Conservation (phyloP, 2,797 vertebrate species). For the Sarcophilus harrisii region DNA sequence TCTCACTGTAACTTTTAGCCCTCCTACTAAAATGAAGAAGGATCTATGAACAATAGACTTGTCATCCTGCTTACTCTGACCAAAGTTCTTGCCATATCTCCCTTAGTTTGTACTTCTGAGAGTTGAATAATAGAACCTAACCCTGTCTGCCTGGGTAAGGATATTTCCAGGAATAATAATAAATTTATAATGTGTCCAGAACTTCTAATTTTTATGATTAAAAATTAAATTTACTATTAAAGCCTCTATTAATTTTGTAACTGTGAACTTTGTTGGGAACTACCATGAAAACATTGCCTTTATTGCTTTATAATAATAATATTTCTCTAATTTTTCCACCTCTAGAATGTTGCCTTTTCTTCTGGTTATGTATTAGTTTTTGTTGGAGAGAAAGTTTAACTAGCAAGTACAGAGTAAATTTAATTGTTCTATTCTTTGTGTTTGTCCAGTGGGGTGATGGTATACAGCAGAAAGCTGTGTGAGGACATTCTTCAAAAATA, state of each 20-base stretch:
- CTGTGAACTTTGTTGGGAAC: slow-evolving; percentile 1
- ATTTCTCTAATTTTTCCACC: slow-evolving; percentile 1
- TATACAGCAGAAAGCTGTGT: neutral
- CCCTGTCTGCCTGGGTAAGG: neutral
- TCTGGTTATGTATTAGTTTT: neutral
- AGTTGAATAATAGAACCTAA: slow-evolving; percentile 23
- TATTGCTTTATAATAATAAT: neutral
- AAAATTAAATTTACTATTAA: slow-evolving; percentile 22
- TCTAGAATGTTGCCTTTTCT: neutral
- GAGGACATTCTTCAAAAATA: neutral
- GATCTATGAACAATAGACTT: neutral
- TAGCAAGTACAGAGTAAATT: neutral
- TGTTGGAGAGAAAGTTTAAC: neutral
- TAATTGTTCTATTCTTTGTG: neutral
- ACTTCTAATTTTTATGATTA: neutral
- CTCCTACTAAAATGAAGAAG: slow-evolving; percentile 17
- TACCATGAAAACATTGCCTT: neutral
- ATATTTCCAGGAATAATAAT: slow-evolving; percentile 23
- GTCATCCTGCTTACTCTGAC: neutral
- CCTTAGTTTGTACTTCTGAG: neutral
- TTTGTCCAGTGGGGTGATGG: neutral
- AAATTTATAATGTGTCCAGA: slow-evolving; percentile 12
- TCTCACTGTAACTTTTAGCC: slow-evolving; percentile 32
- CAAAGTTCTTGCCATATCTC: slow-evolving; percentile 20
- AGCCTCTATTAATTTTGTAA: slow-evolving; percentile 8